Base-by-base conservation (phyloP, 2,797 vertebrate genomes). In the Perodicticus potto region DNA sequence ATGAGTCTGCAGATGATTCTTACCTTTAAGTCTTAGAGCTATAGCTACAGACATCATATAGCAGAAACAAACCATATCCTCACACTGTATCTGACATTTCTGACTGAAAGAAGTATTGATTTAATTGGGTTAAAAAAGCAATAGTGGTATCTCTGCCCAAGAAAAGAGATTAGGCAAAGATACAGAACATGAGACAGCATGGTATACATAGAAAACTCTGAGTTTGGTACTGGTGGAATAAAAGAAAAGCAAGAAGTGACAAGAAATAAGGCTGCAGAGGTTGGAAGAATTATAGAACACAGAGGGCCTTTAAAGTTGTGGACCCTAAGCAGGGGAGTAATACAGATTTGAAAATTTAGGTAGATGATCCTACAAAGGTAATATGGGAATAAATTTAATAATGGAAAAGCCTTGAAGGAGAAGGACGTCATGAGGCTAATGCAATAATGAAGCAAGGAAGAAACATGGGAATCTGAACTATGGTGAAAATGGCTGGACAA, bases 61-160 rank as follows among this genome's bases (percentile, higher is more conserved):
- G 57, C 57, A 74, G n/a, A 78, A 37, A 61, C 19, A 94, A 94
- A 63, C 14, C 59, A 78, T 59, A 53, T 86, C 17, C n/a, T 40
- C 40, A 80, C 55, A 80, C 20, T 20, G 57, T 49, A 27, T 59
- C 19, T 82, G 49, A 94, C 6, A 94, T 69, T 94, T 27, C 80
- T 77, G 11, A 84, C 70, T 27, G 49, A 57, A 32, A 57, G 25
- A 34, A 95, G 13, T 10, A 81, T 25, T 80, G 55, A 83, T 49
- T 53, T 88, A 88, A 67, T 3, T 67, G 43, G 45, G 34, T 91
- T 73, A 81, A 81, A 34, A 81, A 95, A 95, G 67, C 57, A 89
- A 17, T 82, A 65, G 63, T 86, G 59, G 45, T 87, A 74, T 37
- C 86, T 91, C 67, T 86, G 19, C 19, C 57, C 86, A 49, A 86